These are phyloP conservation scores for Gonioctena quinquepunctata DNA, from an alignment of 1,140 invertebrate genomes.

Conservation along the genomic window DNA sequence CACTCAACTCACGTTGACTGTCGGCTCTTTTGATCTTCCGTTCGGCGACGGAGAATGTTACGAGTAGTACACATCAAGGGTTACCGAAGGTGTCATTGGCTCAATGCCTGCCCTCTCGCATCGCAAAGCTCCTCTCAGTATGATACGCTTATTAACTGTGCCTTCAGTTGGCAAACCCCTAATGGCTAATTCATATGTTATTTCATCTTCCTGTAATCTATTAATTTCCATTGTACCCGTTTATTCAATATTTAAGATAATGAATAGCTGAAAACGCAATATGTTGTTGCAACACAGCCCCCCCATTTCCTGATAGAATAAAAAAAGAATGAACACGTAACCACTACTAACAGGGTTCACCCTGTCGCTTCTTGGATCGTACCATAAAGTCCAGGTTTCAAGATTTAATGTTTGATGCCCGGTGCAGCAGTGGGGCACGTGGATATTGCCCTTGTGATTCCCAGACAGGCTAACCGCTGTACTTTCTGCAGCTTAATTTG, in stretches of 20 bases:
- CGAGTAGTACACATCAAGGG: no score
- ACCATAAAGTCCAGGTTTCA: no score
- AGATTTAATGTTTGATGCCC: neutral
- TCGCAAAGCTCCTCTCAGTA: neutral
- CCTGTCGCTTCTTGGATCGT: no score
- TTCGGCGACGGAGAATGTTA: no score
- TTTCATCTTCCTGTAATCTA: neutral
- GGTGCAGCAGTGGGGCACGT: neutral
- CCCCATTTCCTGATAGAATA: neutral
- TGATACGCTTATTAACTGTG: neutral
- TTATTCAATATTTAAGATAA: neutral
- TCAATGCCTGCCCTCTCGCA: neutral
- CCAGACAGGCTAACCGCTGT: neutral
- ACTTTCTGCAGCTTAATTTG: neutral
- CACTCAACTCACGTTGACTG: no score
- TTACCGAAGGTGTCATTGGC: neutral
- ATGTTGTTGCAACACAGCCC: neutral
- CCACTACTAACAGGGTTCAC: neutral
- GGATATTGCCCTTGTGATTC: neutral
- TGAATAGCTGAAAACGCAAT: neutral
- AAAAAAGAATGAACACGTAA: neutral
- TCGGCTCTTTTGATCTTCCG: no score
- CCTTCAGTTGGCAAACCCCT: neutral
- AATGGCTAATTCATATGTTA: neutral
- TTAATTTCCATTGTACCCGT: neutral